Base-by-base conservation (phyloP, 2,797 vertebrate species). In the Acrossocheilus wenchowensis region DNA sequence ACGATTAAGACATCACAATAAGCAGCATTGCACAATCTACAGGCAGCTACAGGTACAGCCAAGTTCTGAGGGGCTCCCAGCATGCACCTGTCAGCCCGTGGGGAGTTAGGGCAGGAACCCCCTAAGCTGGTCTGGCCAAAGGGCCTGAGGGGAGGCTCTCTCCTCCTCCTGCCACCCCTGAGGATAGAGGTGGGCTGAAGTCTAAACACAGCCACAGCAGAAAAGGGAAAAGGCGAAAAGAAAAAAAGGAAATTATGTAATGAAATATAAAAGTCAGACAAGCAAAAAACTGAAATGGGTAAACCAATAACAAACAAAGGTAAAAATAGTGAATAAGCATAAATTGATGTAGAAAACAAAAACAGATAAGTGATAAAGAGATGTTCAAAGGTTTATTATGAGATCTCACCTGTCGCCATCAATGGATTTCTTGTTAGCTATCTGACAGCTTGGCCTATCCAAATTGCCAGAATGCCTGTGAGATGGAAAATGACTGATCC, bases 381-480 rank as follows among this genome's bases (percentile, higher is more conserved):
- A 73, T 71, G 71, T 50, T 91, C 0, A 90, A 87, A 5, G 92
- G 94, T 79, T 80, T 78, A 48, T 71, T 36, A 74, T 78, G n/a
- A 79, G 80, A 14, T 94, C 96, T 97, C 96, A 99, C 98, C 97
- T 97, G 96, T 98, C 97, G 87, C 95, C 93, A 91, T 98, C 97
- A 93, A 96, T 94, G 93, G 91, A 93, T 95, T 97, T 98, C 94
- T 94, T 97, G 95, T 95, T 93, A 92, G 96, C 95, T 93, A 95
- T 97, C 91, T 95, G 95, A 96, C 94, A 97, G 96, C 95, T 96
- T 93, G 96, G 95, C 95, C 95, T 97, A 94, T 97, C 96, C 94
- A 96, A 93, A 94, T 96, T 97, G 95, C 95, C 96, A 93, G 95
- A 95, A 92, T 97, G 96, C 95, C 97, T 98, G 95, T 89, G 92